phyloP scores from a whole-genome alignment of 2,113 vertebrate species.

The Lipophrys pholis region DNA sequence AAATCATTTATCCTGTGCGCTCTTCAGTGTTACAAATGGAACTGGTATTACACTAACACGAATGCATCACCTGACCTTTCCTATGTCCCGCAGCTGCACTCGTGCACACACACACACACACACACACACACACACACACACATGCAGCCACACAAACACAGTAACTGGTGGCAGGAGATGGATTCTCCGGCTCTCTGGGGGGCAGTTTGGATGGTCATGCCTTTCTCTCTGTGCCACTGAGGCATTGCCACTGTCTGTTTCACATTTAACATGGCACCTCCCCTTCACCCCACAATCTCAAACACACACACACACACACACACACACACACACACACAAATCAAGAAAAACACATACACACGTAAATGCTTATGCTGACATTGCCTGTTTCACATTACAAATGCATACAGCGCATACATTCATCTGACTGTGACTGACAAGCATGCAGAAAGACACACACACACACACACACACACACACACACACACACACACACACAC shows the following conservation, averaged over 20 bases:
- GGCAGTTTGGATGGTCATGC: constrained; percentile 73
- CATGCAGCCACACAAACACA: constrained; percentile 3
- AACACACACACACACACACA: background rate
- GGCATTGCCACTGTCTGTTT: constrained; percentile 77
- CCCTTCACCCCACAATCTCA: background rate
- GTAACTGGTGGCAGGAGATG: constrained; percentile 40
- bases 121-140: background rate
- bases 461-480: constrained; percentile 24
- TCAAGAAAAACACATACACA: constrained; percentile 16
- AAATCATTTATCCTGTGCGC: background rate
- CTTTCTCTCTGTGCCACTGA: constrained; percentile 67
- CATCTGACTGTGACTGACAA: constrained; percentile 73
- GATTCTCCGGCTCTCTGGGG: constrained; percentile 68
- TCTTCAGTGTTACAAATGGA: constrained; percentile 10
- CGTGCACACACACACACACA: constrained; percentile 8
- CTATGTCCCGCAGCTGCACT: constrained; percentile 33
- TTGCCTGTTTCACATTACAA: background rate
- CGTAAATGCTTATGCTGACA: constrained; percentile 8
- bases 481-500: constrained; percentile 42
- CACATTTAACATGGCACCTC: constrained; percentile 68
- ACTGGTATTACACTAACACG: constrained; percentile 13
- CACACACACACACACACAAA: constrained; percentile 4
- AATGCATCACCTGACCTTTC: constrained; percentile 39
- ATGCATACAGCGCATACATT: constrained; percentile 12
- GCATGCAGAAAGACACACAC: constrained; percentile 45